These are phyloP conservation scores for Drosophila tanythrix DNA, from an alignment of 2,888 invertebrate species.

Conservation along the genomic window DNA sequence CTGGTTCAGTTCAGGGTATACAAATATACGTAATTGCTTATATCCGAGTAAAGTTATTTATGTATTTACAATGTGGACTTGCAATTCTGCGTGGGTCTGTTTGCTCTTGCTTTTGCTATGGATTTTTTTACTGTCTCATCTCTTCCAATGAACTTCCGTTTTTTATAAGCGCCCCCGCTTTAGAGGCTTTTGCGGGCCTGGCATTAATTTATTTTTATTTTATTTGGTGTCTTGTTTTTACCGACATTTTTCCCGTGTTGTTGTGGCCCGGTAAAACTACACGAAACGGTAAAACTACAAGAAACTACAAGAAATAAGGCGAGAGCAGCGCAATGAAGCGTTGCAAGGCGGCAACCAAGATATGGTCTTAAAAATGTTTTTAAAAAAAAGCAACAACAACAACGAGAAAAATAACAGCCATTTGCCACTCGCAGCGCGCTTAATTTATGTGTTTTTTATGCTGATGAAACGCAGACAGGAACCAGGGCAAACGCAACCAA, in stretches of 20 bases:
- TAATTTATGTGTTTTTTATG: slow-evolving; percentile 84
- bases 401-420: slow-evolving; percentile 46
- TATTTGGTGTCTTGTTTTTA: slow-evolving; percentile 51
- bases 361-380: slow-evolving; percentile 35
- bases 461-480: slow-evolving; percentile 76
- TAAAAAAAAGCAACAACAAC: slow-evolving; percentile 1
- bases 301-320: slow-evolving; percentile 21
- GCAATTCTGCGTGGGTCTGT: background rate
- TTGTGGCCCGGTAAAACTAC: slow-evolving; percentile 30
- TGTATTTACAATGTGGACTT: background rate
- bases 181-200: slow-evolving; percentile 26
- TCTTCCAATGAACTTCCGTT: slow-evolving; percentile 70
- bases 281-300: slow-evolving; percentile 1
- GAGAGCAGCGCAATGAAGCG: slow-evolving; percentile 66
- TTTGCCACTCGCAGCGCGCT: slow-evolving; percentile 73
- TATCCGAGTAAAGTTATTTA: background rate
- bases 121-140: background rate
- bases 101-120: background rate
- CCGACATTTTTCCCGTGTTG: slow-evolving; percentile 26
- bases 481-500: slow-evolving; percentile 21
- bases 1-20: background rate
- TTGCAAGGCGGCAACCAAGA: slow-evolving; percentile 72
- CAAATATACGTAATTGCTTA: background rate
- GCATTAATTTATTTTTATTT: slow-evolving; percentile 59
- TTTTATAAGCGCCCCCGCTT: slow-evolving; percentile 67